Evolutionary conservation across 2,888 invertebrate species (phyloP).

Genomic region (Hemistola chrysoprasaria): DNA sequence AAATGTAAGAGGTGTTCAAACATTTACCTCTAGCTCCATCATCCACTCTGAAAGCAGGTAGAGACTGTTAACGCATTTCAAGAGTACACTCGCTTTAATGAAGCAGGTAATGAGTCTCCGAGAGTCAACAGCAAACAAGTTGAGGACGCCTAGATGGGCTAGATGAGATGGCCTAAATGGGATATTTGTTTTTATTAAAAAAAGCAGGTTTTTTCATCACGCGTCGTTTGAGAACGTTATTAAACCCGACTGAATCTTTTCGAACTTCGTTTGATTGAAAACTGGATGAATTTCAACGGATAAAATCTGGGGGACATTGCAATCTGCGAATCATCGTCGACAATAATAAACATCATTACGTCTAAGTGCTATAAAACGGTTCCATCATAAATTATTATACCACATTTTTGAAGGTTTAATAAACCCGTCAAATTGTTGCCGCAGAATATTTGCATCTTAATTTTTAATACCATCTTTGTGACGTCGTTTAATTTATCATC

Average conservation of each 20-base stretch:
- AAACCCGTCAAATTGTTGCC: constrained; percentile 35
- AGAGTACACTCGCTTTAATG: constrained; percentile 66
- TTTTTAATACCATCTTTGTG: constrained; percentile 33
- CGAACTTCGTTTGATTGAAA: constrained; percentile 1
- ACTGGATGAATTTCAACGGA: neutral
- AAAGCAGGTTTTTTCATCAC: constrained; percentile 26
- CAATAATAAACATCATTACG: constrained; percentile 14
- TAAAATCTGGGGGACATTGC: too few species aligned
- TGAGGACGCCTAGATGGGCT: constrained; percentile 30
- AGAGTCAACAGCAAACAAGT: constrained; percentile 61
- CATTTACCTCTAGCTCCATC: too few species aligned
- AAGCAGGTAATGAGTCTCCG: constrained; percentile 67
- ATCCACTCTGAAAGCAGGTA: constrained; percentile 19
- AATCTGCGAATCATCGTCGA: constrained; percentile 1
- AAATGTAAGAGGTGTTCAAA: neutral
- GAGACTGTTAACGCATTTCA: constrained; percentile 44
- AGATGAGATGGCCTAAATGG: too few species aligned
- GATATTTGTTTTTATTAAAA: constrained; percentile 33
- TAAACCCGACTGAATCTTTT: constrained; percentile 5
- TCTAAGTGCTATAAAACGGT: constrained; percentile 7
- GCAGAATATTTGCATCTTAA: constrained; percentile 36
- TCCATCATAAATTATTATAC: constrained; percentile 11
- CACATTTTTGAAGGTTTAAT: constrained; percentile 30
- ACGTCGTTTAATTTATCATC: constrained; percentile 47
- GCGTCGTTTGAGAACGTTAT: constrained; percentile 20